Conservation (phyloP, 2,113 vertebrate species). For the Siniperca chuatsi region DNA sequence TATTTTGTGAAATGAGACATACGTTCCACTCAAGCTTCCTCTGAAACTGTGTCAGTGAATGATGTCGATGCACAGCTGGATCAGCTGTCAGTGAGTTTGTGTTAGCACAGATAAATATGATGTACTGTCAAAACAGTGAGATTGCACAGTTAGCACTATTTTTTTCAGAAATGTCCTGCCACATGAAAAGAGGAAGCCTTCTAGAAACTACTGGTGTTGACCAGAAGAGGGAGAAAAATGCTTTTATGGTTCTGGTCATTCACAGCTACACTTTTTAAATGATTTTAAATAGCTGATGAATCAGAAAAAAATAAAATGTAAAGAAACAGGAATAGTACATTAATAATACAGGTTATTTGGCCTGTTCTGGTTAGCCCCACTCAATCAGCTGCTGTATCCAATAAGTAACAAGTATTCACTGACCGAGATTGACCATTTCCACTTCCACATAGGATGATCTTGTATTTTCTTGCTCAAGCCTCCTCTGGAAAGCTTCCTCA, state of each 20-base stretch:
- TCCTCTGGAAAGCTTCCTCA: neutral
- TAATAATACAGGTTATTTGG: neutral
- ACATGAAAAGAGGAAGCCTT: conserved; percentile 1
- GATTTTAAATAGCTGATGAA: neutral
- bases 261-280: neutral
- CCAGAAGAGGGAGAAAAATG: neutral
- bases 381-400: neutral
- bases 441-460: neutral
- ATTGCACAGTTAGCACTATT: neutral
- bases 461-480: neutral
- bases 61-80: conserved; percentile 8
- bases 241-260: neutral
- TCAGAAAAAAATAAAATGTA: neutral
- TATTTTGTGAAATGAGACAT: neutral
- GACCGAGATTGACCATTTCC: neutral
- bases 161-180: neutral
- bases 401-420: neutral
- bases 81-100: conserved; percentile 17
- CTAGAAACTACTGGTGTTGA: neutral
- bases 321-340: neutral
- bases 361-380: neutral
- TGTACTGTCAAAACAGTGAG: neutral
- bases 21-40: neutral
- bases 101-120: conserved; percentile 20
- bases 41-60: neutral